Evolutionary conservation across 2,797 vertebrate species (phyloP).

Genomic region (Neosilurus hyrtlii): DNA sequence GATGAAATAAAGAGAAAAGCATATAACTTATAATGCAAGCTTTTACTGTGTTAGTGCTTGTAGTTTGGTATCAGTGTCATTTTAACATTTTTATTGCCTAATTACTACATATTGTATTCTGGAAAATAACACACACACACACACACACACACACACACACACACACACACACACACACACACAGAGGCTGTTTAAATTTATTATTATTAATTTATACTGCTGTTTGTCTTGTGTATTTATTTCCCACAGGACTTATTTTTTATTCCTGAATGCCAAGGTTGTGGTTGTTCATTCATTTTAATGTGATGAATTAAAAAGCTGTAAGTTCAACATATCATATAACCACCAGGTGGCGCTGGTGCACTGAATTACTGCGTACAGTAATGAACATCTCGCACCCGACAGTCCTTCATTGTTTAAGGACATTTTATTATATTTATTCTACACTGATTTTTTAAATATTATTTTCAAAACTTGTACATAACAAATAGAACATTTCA

Average conservation of each 20-base stretch:
- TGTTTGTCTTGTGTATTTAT: background rate
- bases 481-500: background rate
- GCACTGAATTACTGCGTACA: background rate
- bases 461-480: background rate
- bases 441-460: background rate
- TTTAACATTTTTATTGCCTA: too few relatives aligned
- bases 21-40: background rate
- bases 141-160: too few relatives aligned
- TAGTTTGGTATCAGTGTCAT: background rate
- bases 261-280: background rate
- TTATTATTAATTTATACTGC: too few relatives aligned
- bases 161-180: too few relatives aligned
- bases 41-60: background rate
- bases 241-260: background rate
- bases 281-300: background rate
- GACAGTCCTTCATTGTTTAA: background rate
- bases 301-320: background rate
- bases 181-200: background rate
- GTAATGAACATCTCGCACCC: background rate
- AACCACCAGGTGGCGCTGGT: slow-evolving; percentile 40
- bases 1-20: too few relatives aligned
- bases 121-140: background rate
- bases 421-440: background rate
- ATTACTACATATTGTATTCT: background rate
- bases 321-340: background rate